Base-by-base conservation (phyloP, 2,797 vertebrate species). In the Poeciliopsis presidionis region DNA sequence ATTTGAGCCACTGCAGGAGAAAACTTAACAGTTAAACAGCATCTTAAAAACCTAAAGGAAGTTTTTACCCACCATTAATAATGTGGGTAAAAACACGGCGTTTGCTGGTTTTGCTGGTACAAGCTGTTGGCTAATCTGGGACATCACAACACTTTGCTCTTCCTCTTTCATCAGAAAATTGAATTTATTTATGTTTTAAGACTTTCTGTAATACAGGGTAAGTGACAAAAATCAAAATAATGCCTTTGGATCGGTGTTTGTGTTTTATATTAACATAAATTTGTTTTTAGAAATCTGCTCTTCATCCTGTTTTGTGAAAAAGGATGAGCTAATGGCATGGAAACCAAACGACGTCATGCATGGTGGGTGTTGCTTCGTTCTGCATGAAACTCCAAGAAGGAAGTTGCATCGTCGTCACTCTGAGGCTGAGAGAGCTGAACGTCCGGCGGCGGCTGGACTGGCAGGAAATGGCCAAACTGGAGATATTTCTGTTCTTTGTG, bases 401-500 rank as follows among this genome's bases (percentile, higher is more conserved):
- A 73, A 53, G 8, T 41, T 3, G n/a, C 30, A 39, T 39, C 33
- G 2, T 46, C 69, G 14, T 45, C 33, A 36, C 11, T 73, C 25
- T 41, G 22, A 25, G 55, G 33, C 20, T 53, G 72, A n/a, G 2
- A n/a, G 11, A 73, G 20, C 22, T 7, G 14, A 36, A 22, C 14
- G 3, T 72, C 18, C 16, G 2, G 45, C 6, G 11, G 30, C 20
- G 6, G 72, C 20, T 16, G 11, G 30, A 73, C 14, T 2, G 39
- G 39, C 18, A 30, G 7, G 41, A 57, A 49, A 83, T 88, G 79
- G 7, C 16, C 39, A 2, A 8, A 0, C 74, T 79, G 74, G n/a
- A 36, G 12, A 71, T 80, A 0, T 28, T 73, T 46, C n/a, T 86
- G 0, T 13, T 81, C 33, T 53, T 75, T 71, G 18, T 79, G 41